A percentile compares a stretch with the other conserved stretches of the same genome.
These are phyloP conservation scores for Hystrix cristata DNA, from an alignment of 2,113 vertebrate genomes.

Conservation along the genomic window DNA sequence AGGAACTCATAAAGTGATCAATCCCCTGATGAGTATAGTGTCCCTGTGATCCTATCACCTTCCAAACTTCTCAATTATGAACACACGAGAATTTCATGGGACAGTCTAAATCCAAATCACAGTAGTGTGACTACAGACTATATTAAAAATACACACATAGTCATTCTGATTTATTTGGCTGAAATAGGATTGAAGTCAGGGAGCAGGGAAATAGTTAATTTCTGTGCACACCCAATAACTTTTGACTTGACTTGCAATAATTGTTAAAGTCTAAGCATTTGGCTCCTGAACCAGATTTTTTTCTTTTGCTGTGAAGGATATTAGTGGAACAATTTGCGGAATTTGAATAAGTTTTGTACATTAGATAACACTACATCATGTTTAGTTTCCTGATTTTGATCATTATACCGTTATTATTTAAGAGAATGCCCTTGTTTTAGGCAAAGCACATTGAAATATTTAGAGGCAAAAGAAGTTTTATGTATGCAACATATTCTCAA, in stretches of 20 bases:
- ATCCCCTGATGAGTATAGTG: not conserved
- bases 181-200: not conserved
- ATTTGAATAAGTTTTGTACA: not conserved
- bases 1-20: not conserved
- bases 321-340: not conserved
- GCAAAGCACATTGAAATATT: not conserved
- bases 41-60: not conserved
- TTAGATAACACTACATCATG: not conserved
- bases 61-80: not conserved
- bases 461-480: not conserved
- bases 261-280: not conserved
- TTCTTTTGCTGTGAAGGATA: not conserved
- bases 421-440: not conserved
- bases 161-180: not conserved
- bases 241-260: not conserved
- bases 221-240: not conserved
- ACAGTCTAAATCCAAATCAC: not conserved
- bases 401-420: not conserved
- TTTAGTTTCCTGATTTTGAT: not conserved
- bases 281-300: not conserved
- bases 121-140: not conserved
- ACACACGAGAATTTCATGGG: not conserved
- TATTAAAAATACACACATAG: not conserved
- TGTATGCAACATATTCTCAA: not conserved
- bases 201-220: not conserved